These are phyloP conservation scores for Amphiprion clarkii DNA, from an alignment of 2,797 vertebrate species.

Conservation along the genomic window DNA sequence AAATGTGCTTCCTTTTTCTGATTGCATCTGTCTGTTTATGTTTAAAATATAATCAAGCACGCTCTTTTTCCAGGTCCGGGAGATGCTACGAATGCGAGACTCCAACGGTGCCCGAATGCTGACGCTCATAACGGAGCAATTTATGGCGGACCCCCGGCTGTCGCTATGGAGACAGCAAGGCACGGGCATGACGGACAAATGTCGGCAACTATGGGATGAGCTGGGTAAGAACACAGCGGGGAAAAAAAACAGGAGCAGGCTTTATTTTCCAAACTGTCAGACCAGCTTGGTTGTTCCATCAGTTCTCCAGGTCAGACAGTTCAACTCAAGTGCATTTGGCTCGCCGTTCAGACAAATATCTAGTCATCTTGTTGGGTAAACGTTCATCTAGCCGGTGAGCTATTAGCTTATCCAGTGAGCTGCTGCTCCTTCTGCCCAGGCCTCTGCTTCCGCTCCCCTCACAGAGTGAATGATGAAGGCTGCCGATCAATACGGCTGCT, in stretches of 20 bases:
- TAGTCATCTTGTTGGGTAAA: conserved; percentile 46
- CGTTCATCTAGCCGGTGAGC: conserved; percentile 40
- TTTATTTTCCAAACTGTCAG: neutral
- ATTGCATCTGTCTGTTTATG: neutral
- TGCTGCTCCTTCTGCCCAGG: conserved; percentile 25
- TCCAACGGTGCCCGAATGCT: conserved; percentile 98
- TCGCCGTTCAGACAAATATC: conserved; percentile 18
- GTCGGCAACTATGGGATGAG: conserved; percentile 98
- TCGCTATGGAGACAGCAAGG: conserved; percentile 98
- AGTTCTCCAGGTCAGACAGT: conserved; percentile 17
- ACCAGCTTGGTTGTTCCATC: neutral
- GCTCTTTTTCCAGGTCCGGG: conserved; percentile 88
- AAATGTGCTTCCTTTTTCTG: neutral
- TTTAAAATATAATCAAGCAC: neutral
- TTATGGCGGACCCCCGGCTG: conserved; percentile 97
- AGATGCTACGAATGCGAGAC: conserved; percentile 98
- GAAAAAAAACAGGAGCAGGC: neutral
- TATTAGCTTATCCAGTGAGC: conserved; percentile 44
- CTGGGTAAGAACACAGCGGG: conserved; percentile 87
- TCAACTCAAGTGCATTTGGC: no score
- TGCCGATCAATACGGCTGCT: conserved; percentile 82
- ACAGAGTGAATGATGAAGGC: conserved; percentile 69
- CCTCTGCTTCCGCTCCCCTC: conserved; percentile 31
- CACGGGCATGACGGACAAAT: conserved; percentile 98
- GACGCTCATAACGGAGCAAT: conserved; percentile 97